These are phyloP conservation scores for Mastacembelus armatus DNA, from an alignment of 2,797 vertebrate species.

Conservation along the genomic window DNA sequence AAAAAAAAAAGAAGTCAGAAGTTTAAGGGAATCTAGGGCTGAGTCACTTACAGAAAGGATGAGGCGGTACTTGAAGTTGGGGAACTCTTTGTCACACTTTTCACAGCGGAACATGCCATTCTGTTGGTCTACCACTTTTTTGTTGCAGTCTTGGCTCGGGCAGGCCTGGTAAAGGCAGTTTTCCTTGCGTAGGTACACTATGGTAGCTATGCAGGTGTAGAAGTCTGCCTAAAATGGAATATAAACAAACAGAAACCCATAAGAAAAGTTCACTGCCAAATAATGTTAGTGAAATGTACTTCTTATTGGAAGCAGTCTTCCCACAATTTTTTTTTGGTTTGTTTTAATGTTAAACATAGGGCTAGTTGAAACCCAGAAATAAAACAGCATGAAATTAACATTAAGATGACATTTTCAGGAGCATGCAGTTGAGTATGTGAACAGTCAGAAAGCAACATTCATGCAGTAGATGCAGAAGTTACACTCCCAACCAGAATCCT, in stretches of 20 bases:
- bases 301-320: background rate
- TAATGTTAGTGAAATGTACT: background rate
- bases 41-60: slow-evolving; percentile 92
- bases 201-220: slow-evolving; percentile 90
- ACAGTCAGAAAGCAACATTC: slow-evolving; percentile 24
- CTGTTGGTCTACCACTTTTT: slow-evolving; percentile 97
- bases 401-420: slow-evolving; percentile 36
- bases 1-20: background rate
- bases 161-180: slow-evolving; percentile 98
- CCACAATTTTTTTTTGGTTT: slow-evolving; percentile 14
- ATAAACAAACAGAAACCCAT: background rate
- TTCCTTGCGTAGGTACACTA: slow-evolving; percentile 95
- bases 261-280: slow-evolving; percentile 1
- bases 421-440: background rate
- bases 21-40: background rate
- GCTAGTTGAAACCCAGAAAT: slow-evolving; percentile 12
- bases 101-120: slow-evolving; percentile 97
- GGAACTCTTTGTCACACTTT: slow-evolving; percentile 96
- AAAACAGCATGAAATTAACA: slow-evolving; percentile 40
- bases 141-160: slow-evolving; percentile 94
- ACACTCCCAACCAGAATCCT: slow-evolving; percentile 19
- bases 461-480: slow-evolving; percentile 17
- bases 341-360: slow-evolving; percentile 17
- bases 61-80: slow-evolving; percentile 97
- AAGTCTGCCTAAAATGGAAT: slow-evolving; percentile 89